A percentile compares a stretch with the other conserved stretches of the same genome.
These are phyloP conservation scores for Notolepis coatsorum DNA, from an alignment of 2,797 vertebrate species.

Conservation along the genomic window DNA sequence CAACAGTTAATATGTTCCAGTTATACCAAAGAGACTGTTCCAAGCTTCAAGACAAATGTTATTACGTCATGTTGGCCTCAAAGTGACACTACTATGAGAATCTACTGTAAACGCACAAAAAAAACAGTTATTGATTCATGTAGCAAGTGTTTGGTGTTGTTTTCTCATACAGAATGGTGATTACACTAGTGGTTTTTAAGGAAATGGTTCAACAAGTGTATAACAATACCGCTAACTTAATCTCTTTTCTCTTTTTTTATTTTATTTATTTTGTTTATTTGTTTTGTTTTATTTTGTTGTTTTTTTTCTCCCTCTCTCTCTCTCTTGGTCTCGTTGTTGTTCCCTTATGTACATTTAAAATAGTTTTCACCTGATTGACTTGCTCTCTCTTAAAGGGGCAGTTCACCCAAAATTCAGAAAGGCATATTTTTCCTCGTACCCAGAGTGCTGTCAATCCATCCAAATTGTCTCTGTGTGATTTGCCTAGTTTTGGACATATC, in stretches of 20 bases:
- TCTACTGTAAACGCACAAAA: conserved; percentile 33
- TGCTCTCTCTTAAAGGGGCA: too few species aligned
- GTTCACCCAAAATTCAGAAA: too few species aligned
- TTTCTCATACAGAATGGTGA: not conserved
- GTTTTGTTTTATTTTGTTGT: conserved; percentile 36
- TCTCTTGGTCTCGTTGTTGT: conserved; percentile 68
- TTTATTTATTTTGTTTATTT: conserved; percentile 37
- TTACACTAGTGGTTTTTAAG: conserved; percentile 33
- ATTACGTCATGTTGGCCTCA: too few species aligned
- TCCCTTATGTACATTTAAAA: conserved; percentile 61
- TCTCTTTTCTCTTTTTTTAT: conserved; percentile 33
- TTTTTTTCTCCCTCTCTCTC: conserved; percentile 23
- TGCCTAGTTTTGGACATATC: too few species aligned
- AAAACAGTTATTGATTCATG: conserved; percentile 1
- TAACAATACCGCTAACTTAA: conserved; percentile 49
- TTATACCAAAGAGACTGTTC: too few species aligned
- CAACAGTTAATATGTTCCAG: not conserved
- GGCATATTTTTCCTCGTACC: too few species aligned
- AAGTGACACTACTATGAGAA: too few species aligned
- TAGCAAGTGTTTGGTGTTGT: conserved; percentile 8
- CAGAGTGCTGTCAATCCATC: too few species aligned
- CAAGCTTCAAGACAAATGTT: not conserved
- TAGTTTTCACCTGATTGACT: conserved; percentile 20
- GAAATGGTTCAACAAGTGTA: conserved; percentile 21
- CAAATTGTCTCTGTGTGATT: too few species aligned